Conservation (phyloP, 2,888 invertebrate species). For the Ichneumoninae sp. region DNA sequence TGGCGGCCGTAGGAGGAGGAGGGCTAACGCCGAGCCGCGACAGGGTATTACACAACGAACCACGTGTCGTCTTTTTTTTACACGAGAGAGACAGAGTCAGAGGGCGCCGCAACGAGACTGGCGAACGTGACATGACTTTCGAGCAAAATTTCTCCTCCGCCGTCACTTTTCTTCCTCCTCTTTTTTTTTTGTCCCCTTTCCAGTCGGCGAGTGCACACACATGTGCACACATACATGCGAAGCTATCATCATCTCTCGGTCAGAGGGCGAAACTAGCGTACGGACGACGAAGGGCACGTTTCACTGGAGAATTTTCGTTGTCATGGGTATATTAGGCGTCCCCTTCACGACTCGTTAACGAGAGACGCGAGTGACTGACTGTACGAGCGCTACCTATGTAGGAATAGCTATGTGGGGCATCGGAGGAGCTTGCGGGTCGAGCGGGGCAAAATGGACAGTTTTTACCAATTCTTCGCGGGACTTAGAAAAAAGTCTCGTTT, state of each 20-base stretch:
- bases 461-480: no score
- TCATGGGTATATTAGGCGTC: slow-evolving; percentile 67
- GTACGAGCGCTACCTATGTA: neutral
- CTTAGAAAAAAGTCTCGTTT: no score
- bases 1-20: neutral
- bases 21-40: slow-evolving; percentile 15
- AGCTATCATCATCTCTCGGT: slow-evolving; percentile 42
- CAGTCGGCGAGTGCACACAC: neutral
- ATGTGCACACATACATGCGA: slow-evolving; percentile 3
- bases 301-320: slow-evolving; percentile 63
- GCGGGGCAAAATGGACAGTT: no score
- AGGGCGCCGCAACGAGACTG: slow-evolving; percentile 51
- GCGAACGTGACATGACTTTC: slow-evolving; percentile 62
- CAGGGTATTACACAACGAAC: slow-evolving; percentile 50
- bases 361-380: slow-evolving; percentile 44
- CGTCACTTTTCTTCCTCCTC: slow-evolving; percentile 45
- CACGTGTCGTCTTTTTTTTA: slow-evolving; percentile 60
- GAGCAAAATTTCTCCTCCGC: slow-evolving; percentile 47
- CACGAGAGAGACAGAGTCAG: slow-evolving; percentile 5
- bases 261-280: slow-evolving; percentile 36
- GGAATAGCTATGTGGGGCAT: neutral
- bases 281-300: slow-evolving; percentile 51
- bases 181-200: slow-evolving; percentile 34
- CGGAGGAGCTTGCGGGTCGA: neutral
- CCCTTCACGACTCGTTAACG: slow-evolving; percentile 65